Base-by-base conservation (phyloP, 2,113 vertebrate genomes). In the Lipotes vexillifer region DNA sequence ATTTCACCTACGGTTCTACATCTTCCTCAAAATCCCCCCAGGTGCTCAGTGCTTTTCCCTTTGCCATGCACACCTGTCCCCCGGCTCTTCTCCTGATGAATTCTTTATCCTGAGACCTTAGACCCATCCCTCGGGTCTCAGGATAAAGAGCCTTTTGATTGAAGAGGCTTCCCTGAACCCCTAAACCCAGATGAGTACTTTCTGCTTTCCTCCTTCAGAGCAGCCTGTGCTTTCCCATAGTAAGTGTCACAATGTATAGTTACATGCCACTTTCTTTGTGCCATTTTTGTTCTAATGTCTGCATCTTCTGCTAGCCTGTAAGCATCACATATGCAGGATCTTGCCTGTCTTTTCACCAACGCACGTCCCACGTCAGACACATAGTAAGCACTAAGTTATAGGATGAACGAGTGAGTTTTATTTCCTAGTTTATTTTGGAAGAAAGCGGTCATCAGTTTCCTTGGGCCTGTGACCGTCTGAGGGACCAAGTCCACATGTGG, bases 1-100 rank as follows among this genome's bases (percentile, higher is more conserved):
- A 3, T 38, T 33, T 14, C 41, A 23, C 29, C 12, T 5, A 0
- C 3, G 9, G 3, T 21, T 49, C 9, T 18, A 0, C 2, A 0
- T 20, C 59, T n/a, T 10, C 46, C 88, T 84, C 59, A 3, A 11
- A 5, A 20, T 15, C 7, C 2, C 41, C 61, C 14, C 38, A 10
- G 6, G 27, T 33, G 8, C 46, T 29, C 6, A 29, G 23, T 4
- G 17, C 11, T 23, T 82, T 49, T n/a, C 27, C 33, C n/a, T 83
- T 31, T 46, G 25, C 52, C 41, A 21, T 31, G 21, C 31, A 7
- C 71, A 18, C 4, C 29, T 78, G 6, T 15, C 36, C 31, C 49
- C 2, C 11, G 21, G 13, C 20, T 27, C 49, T n/a, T 59, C 31
- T 91, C 29, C 17, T 29, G 17, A 17, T 41, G 61, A 77, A 10